Conservation (phyloP, 1,140 invertebrate genomes). For the roundworm (Caenorhabditis elegans) region DNA sequence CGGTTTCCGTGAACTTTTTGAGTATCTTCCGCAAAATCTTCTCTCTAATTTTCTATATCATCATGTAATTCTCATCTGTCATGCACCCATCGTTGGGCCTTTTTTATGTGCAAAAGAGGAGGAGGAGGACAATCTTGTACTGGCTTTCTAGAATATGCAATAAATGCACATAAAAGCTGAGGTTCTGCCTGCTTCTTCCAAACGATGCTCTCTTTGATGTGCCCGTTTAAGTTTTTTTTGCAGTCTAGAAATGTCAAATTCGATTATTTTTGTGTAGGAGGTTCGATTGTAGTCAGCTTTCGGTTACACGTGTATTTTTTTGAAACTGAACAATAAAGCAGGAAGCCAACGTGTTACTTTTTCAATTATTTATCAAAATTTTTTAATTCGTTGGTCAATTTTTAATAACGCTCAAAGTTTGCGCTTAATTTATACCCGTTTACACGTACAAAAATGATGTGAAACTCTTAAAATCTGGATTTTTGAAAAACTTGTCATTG, state of each 20-base stretch:
- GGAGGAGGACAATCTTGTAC: neutral
- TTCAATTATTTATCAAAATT: too few relatives aligned
- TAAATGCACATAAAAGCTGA: constrained; percentile 24
- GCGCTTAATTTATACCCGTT: too few relatives aligned
- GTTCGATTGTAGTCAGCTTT: too few relatives aligned
- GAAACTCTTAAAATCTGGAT: too few relatives aligned
- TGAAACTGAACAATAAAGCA: too few relatives aligned
- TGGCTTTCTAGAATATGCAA: constrained; percentile 26
- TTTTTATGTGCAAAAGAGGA: neutral
- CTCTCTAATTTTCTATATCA: neutral
- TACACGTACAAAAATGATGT: too few relatives aligned
- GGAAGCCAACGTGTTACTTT: too few relatives aligned
- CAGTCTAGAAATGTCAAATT: neutral
- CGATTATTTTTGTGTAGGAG: neutral
- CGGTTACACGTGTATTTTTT: too few relatives aligned
- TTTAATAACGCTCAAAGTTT: too few relatives aligned
- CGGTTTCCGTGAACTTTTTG: neutral
- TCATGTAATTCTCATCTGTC: neutral
- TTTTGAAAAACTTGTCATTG: too few relatives aligned
- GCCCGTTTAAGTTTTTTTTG: neutral
- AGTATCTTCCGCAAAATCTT: neutral
- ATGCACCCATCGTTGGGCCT: neutral
- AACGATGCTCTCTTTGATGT: neutral
- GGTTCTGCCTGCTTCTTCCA: neutral
- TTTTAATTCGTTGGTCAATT: too few relatives aligned